These are phyloP conservation scores for Drosophila subpulchrella DNA, from an alignment of 1,140 invertebrate species.

Conservation along the genomic window DNA sequence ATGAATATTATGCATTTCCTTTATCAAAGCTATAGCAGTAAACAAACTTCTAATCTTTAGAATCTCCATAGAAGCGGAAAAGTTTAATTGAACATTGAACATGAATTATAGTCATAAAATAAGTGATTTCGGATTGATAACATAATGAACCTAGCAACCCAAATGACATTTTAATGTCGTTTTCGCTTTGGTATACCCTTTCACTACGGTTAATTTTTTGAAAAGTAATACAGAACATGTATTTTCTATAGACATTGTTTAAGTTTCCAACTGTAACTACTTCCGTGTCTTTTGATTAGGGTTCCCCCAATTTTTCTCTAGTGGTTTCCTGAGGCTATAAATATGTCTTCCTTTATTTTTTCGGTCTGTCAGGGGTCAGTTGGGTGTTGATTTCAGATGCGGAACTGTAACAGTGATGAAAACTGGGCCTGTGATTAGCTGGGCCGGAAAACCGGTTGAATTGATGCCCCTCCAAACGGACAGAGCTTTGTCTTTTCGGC, in stretches of 20 bases:
- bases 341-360: background rate
- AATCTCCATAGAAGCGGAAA: conserved; percentile 14
- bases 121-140: conserved; percentile 21
- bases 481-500: conserved; percentile 51
- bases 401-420: conserved; percentile 39
- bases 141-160: conserved; percentile 9
- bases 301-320: background rate
- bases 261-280: background rate
- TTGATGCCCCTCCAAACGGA: conserved; percentile 24
- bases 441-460: conserved; percentile 62
- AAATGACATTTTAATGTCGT: conserved; percentile 15
- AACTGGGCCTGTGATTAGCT: conserved; percentile 40
- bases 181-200: background rate
- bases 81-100: conserved; percentile 5
- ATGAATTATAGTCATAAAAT: background rate
- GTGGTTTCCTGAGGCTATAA: background rate
- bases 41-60: conserved; percentile 6
- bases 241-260: too few species aligned
- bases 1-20: background rate
- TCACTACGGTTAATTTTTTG: too few species aligned
- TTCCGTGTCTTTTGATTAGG: background rate
- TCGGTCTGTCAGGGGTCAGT: conserved; percentile 30
- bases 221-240: background rate
- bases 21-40: background rate
- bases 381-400: conserved; percentile 30